Evolutionary conservation across 2,113 vertebrate species (phyloP), one percentile per base, ranked within the genome.

Genomic region (Pomatostomus ruficeps): DNA sequence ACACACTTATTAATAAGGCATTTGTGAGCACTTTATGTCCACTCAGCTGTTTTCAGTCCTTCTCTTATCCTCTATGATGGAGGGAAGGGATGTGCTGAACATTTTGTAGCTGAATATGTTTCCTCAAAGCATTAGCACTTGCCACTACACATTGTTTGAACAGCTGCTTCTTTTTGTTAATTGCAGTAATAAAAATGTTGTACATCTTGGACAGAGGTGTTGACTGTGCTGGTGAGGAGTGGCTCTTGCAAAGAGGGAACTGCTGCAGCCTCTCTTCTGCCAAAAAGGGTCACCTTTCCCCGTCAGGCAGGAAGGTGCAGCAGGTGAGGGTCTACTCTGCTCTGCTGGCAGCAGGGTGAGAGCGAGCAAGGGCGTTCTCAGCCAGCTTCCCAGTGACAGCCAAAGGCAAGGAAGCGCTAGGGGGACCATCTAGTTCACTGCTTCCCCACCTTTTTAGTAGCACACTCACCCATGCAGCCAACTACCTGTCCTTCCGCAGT

Each of bases 41-140:
- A 93, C 76, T 97, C 93, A 95, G 93, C 95, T 96, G 84, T 96
- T 95, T 96, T 95, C 84, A 94, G 78, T 45, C 84, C 84, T 96
- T 55, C 84, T 92, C 45, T 85, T 95, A 62, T 11, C 81, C 67
- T 84, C 57, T 52, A 0, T 1, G 9, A 85, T 7, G 16, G 68
- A 86, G 36, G 40, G 65, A 66, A 92, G 38, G 73, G 70, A 91
- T 35, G 49, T 10, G 46, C 74, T 49, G 71, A 81, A 63, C 25
- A 1, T 84, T 91, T 43, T 46, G 48, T 15, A 31, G 67, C 4
- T 25, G 52, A 54, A 7, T 61, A 7, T 7, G 6, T 88, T 88
- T 89, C 81, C 86, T 83, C 67, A 6, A 82, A 91, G 70, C 11
- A 35, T 67, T 85, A 55, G 67, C 33, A 7, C 70, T 84, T 59